Evolutionary conservation across 2,113 vertebrate genomes (phyloP).

Genomic region (Pituophis catenifer): DNA sequence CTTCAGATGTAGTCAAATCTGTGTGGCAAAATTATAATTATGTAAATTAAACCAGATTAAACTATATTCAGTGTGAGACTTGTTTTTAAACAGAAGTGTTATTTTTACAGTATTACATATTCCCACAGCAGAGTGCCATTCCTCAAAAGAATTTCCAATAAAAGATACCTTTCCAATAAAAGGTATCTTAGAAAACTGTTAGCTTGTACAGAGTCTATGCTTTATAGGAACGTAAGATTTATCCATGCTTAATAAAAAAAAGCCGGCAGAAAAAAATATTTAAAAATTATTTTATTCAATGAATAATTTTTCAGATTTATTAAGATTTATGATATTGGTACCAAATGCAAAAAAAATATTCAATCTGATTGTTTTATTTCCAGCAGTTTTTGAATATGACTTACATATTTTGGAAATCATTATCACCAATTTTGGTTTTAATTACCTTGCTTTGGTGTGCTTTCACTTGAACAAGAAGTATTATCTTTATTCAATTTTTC

Average conservation of each 20-base stretch:
- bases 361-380: background rate
- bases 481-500: slow-evolving; percentile 73
- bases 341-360: background rate
- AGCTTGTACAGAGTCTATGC: background rate
- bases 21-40: background rate
- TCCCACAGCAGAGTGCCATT: background rate
- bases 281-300: background rate
- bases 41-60: background rate
- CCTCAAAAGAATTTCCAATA: background rate
- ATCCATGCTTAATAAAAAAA: background rate
- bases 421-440: background rate
- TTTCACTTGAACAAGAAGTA: slow-evolving; percentile 61
- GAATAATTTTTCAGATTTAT: background rate
- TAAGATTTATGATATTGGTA: background rate
- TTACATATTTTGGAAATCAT: background rate
- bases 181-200: background rate
- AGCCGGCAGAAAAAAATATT: background rate
- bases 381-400: background rate
- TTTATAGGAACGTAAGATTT: background rate
- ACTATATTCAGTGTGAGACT: background rate
- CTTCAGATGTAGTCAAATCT: background rate
- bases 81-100: background rate
- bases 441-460: slow-evolving; percentile 69
- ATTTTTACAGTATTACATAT: background rate
- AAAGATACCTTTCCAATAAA: background rate